These are phyloP conservation scores for Apeira syringaria DNA, from an alignment of 2,888 invertebrate genomes.

Conservation along the genomic window DNA sequence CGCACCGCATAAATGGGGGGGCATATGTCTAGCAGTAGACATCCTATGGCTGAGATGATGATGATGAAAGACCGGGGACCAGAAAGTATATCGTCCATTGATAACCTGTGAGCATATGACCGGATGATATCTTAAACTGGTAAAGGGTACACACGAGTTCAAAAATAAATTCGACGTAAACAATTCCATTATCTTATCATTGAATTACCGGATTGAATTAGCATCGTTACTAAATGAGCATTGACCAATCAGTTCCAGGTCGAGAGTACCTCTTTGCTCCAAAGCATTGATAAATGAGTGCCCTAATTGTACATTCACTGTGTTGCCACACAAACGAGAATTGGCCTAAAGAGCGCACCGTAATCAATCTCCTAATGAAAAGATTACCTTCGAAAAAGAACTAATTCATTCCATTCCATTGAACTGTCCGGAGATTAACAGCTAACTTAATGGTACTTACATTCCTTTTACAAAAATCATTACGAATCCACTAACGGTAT, in stretches of 20 bases:
- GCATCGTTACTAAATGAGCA: constrained; percentile 10
- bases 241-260: constrained; percentile 28
- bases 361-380: constrained; percentile 53
- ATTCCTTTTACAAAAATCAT: constrained; percentile 22
- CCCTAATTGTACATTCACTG: constrained; percentile 44
- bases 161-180: too few species aligned
- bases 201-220: constrained; percentile 3
- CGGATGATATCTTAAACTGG: too few species aligned
- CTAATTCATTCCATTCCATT: constrained; percentile 41
- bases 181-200: constrained; percentile 1
- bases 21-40: too few species aligned
- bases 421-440: constrained; percentile 37
- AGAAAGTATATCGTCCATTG: too few species aligned
- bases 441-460: constrained; percentile 27
- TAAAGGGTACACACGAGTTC: too few species aligned
- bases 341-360: constrained; percentile 37
- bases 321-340: constrained; percentile 41
- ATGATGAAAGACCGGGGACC: too few species aligned
- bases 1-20: too few species aligned
- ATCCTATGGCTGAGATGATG: too few species aligned
- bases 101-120: too few species aligned
- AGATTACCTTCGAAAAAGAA: constrained; percentile 39
- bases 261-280: constrained; percentile 14
- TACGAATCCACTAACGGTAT: constrained; percentile 15
- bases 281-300: constrained; percentile 43